These are phyloP conservation scores for Heteromormyrus szaboi DNA, from an alignment of 2,797 vertebrate species.

Conservation along the genomic window DNA sequence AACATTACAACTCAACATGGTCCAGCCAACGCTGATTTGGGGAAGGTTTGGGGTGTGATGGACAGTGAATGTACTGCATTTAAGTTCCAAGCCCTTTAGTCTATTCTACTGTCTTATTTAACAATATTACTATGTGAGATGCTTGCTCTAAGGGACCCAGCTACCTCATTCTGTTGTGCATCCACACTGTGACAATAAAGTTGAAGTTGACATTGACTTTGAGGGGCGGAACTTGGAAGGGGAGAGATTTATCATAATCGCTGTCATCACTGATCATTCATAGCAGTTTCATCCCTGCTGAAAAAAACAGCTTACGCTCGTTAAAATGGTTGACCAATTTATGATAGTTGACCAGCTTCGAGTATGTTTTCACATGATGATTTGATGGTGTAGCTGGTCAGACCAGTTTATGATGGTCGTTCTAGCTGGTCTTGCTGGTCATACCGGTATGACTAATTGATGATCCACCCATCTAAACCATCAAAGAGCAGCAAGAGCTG, in stretches of 20 bases:
- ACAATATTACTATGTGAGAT: neutral
- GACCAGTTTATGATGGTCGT: neutral
- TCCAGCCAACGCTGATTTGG: neutral
- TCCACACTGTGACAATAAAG: neutral
- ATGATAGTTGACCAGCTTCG: neutral
- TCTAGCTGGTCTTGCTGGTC: neutral
- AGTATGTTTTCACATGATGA: neutral
- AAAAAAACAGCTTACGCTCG: neutral
- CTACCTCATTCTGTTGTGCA: neutral
- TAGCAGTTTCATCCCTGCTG: neutral
- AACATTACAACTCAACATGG: neutral
- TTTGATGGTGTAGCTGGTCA: neutral
- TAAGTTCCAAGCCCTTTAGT: neutral
- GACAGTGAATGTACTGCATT: neutral
- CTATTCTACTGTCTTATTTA: neutral
- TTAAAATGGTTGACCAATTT: neutral
- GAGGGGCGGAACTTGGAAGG: neutral
- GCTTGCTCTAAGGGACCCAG: neutral
- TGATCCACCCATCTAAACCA: neutral
- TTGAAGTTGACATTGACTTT: neutral
- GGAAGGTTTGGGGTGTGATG: neutral
- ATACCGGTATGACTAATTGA: neutral
- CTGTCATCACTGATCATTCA: neutral
- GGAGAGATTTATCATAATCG: neutral
- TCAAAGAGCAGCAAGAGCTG: neutral